Evolutionary conservation across 2,797 vertebrate species (phyloP), one percentile per base, ranked within the genome.

Genomic region (Sebastolobus altivelis): DNA sequence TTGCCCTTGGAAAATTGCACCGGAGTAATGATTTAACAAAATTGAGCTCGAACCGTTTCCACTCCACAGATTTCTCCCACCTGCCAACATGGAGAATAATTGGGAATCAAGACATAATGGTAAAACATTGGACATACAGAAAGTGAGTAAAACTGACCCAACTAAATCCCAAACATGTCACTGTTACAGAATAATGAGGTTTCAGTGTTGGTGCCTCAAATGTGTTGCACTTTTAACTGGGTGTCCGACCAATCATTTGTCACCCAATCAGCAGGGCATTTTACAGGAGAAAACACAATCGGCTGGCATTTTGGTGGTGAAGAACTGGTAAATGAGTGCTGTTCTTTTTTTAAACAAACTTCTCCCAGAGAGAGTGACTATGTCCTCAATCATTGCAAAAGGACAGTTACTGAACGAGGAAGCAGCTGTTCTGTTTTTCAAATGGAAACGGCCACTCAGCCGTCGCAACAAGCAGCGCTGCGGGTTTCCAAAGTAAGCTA

Each of bases 11-110:
- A 86, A 86, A 88, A 77, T 1, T 79, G 61, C 77, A 77, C 73
- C 68, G 70, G 25, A 79, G 62, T 66, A 72, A 62, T 61, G 65
- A 72, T 78, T 81, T 84, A 54, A 71, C 46, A 79, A 85, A 87
- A 77, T 10, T 43, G 25, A 72, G 61, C 67, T 38, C 49, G 13
- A 54, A 61, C 22, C 56, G 35, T 85, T 90, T 82, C 16, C 29
- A 33, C 81, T 78, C 31, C 70, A 77, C 75, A 77, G 72, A 63
- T 77, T 78, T 60, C 52, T 22, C 40, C 25, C 69, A 85, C 76
- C 85, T 91, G 83, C 68, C 87, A 83, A 81, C 56, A 72, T 31
- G 69, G 56, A 55, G 43, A 75, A 83, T 90, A 88, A 91, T 90
- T 88, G 83, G 80, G 60, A 82, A 80, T 88, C 38, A 79, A 86